phyloP scores from a whole-genome alignment of 2,113 vertebrate genomes.

The Halcyon malimbica region DNA sequence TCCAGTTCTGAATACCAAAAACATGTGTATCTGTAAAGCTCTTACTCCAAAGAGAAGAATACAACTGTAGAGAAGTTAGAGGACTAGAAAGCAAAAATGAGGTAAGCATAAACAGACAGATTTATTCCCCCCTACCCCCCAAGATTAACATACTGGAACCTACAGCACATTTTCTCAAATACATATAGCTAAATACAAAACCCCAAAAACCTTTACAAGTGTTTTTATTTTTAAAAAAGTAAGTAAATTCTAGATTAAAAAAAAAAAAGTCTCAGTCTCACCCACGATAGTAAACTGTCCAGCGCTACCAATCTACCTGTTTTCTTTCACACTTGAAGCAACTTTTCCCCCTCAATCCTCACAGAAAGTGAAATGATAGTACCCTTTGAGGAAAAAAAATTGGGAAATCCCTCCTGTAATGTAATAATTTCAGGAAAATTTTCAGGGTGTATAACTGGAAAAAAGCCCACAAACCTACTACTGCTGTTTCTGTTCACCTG shows the following conservation, averaged over 20 bases:
- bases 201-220: accelerated
- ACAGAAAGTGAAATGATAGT: background rate
- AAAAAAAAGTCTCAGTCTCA: background rate
- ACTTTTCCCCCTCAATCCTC: background rate
- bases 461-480: background rate
- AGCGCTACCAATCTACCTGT: background rate
- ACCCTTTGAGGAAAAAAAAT: background rate
- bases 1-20: background rate
- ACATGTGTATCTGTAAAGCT: background rate
- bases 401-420: background rate
- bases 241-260: background rate
- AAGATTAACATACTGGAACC: background rate
- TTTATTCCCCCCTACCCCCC: background rate
- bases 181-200: background rate
- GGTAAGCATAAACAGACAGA: background rate
- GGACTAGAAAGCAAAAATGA: background rate
- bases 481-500: background rate
- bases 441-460: background rate
- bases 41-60: background rate
- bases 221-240: background rate
- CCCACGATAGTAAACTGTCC: background rate
- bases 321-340: background rate
- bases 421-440: background rate
- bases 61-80: background rate
- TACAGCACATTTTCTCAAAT: background rate